phyloP scores from a whole-genome alignment of 2,797 vertebrate species.

The Gadopsis marmoratus region DNA sequence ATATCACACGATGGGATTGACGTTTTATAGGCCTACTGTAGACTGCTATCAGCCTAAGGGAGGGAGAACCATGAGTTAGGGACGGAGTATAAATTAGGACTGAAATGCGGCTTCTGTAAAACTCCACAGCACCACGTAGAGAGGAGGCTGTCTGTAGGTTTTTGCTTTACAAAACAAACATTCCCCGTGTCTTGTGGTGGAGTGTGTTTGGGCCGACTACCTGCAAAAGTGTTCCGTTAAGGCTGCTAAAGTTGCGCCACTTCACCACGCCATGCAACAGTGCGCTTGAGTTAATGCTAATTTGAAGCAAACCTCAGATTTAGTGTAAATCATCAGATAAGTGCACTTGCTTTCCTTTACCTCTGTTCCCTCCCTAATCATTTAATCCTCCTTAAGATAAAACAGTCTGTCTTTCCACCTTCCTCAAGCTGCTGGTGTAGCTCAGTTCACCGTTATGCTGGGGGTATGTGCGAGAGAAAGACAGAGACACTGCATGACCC shows the following conservation, averaged over 20 bases:
- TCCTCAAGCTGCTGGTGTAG: slow-evolving; percentile 28
- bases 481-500: slow-evolving; percentile 1
- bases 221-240: slow-evolving; percentile 18
- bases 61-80: slow-evolving; percentile 38
- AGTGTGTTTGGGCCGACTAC: slow-evolving; percentile 11
- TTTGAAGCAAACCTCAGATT: slow-evolving; percentile 39
- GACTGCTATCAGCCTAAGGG: slow-evolving; percentile 51
- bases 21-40: slow-evolving; percentile 66
- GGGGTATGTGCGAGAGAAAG: slow-evolving; percentile 12
- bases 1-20: slow-evolving; percentile 60
- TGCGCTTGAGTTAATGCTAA: slow-evolving; percentile 25
- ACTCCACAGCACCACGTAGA: slow-evolving; percentile 22
- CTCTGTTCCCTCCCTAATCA: slow-evolving; percentile 43
- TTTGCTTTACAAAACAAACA: slow-evolving; percentile 41
- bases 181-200: slow-evolving; percentile 24
- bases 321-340: slow-evolving; percentile 27
- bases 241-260: background rate
- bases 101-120: slow-evolving; percentile 65
- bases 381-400: slow-evolving; percentile 61
- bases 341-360: slow-evolving; percentile 40
- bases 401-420: slow-evolving; percentile 28
- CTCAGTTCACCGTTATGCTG: background rate
- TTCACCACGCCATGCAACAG: background rate
- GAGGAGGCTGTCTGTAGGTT: slow-evolving; percentile 36
- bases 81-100: slow-evolving; percentile 58